Conservation (phyloP, 2,888 invertebrate genomes). For the Odontocerum albicorne region DNA sequence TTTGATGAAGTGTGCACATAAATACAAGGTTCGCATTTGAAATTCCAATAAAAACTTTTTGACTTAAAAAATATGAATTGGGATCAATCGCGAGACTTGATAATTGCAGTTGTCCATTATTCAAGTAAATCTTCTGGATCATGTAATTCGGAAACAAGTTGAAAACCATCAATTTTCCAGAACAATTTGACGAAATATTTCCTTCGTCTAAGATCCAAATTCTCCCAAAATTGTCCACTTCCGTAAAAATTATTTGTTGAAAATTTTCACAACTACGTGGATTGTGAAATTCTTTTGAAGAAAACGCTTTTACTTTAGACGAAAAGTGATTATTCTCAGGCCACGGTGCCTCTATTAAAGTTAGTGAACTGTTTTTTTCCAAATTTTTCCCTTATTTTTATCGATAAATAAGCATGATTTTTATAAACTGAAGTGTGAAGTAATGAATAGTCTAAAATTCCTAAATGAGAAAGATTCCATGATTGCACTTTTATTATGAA, state of each 20-base stretch:
- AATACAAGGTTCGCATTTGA: constrained; percentile 39
- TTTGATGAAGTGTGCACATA: constrained; percentile 38
- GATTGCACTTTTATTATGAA: constrained; percentile 1
- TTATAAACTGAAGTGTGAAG: constrained; percentile 46
- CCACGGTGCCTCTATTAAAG: constrained; percentile 47
- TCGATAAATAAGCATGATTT: constrained; percentile 47
- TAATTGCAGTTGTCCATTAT: constrained; percentile 15
- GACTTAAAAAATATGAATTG: constrained; percentile 37
- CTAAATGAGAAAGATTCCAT: constrained; percentile 39
- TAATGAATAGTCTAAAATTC: constrained; percentile 41
- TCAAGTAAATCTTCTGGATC: constrained; percentile 38
- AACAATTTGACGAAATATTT: constrained; percentile 40
- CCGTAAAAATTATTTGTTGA: constrained; percentile 46
- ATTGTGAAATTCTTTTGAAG: constrained; percentile 33
- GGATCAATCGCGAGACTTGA: constrained; percentile 40
- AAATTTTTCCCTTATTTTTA: constrained; percentile 33
- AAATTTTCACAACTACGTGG: constrained; percentile 42
- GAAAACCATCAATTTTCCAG: constrained; percentile 47
- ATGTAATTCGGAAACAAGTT: constrained; percentile 44
- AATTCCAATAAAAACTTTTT: constrained; percentile 46
- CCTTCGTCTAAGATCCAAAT: constrained; percentile 52
- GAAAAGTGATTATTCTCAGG: constrained; percentile 37
- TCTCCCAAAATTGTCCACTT: constrained; percentile 46
- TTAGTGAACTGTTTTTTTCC: constrained; percentile 37
- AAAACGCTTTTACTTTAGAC: constrained; percentile 18